Evolutionary conservation across 2,113 vertebrate species (phyloP).

Genomic region (Crotalus tigris): DNA sequence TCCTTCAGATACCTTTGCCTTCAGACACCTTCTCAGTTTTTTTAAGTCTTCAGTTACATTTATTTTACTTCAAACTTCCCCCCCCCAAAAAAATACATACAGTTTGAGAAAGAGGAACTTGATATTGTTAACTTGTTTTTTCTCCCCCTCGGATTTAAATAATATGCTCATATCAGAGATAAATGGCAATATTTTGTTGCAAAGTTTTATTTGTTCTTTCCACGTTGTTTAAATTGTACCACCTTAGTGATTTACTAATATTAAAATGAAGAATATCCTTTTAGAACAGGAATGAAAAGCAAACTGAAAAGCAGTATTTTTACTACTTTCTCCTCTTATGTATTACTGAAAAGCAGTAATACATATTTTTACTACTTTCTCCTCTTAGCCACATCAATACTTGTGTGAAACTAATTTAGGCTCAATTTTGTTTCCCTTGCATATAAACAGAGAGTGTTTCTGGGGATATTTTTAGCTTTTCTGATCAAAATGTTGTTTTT

Average conservation of each 20-base stretch:
- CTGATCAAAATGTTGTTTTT: slow-evolving; percentile 31
- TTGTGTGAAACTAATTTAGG: slow-evolving; percentile 27
- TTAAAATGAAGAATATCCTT: not conserved
- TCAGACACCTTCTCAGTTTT: not conserved
- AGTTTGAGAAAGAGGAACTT: not conserved
- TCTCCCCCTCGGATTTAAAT: not conserved
- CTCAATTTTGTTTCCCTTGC: slow-evolving; percentile 29
- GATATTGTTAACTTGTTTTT: not conserved
- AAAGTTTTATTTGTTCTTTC: not conserved
- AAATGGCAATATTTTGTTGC: not conserved
- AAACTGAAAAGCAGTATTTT: not conserved
- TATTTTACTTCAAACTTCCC: not conserved
- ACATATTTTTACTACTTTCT: not conserved
- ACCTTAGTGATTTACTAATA: not conserved
- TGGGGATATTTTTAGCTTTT: slow-evolving; percentile 19
- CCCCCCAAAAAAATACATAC: not conserved
- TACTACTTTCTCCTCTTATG: not conserved
- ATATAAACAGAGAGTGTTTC: slow-evolving; percentile 16
- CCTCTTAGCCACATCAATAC: not conserved
- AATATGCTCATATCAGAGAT: not conserved
- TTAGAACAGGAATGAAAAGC: not conserved
- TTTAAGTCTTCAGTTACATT: not conserved
- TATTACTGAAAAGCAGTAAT: not conserved
- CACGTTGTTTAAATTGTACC: not conserved
- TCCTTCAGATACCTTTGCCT: not conserved